Percentiles rank a stretch among this genome's conserved stretches.
These are phyloP conservation scores for Xerus rutilus DNA, from an alignment of 2,797 vertebrate species.

Conservation along the genomic window DNA sequence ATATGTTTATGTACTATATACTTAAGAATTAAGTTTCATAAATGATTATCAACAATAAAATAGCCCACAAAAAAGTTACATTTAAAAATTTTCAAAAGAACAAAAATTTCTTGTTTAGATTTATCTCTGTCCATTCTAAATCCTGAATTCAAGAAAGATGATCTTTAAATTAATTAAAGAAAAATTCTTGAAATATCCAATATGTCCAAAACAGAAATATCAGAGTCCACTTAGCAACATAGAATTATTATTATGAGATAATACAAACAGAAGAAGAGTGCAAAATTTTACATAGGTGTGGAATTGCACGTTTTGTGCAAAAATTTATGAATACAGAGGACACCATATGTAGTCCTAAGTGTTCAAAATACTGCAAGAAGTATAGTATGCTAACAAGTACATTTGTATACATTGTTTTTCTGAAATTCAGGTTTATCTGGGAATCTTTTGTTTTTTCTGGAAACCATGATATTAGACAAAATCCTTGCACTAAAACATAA, in stretches of 20 bases:
- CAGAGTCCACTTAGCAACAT: not conserved
- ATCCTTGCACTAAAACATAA: not conserved
- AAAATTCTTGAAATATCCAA: constrained; percentile 34
- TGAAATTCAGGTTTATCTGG: constrained; percentile 24
- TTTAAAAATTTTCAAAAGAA: not conserved
- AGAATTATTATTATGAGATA: not conserved
- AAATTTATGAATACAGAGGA: not conserved
- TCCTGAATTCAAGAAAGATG: constrained; percentile 46
- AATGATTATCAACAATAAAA: not conserved
- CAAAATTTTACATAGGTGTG: not conserved
- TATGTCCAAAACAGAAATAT: constrained; percentile 1
- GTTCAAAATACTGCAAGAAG: not conserved
- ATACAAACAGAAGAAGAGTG: not conserved
- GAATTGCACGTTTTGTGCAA: not conserved
- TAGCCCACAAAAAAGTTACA: not conserved
- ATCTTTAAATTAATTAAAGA: not conserved
- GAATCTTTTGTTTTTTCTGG: not conserved
- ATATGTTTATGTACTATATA: not conserved
- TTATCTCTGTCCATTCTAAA: not conserved
- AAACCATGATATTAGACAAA: not conserved
- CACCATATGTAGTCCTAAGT: not conserved
- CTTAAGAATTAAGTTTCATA: constrained; percentile 7
- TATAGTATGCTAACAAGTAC: not conserved
- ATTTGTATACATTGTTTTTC: not conserved
- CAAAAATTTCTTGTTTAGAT: not conserved